Conservation (phyloP, 1,140 invertebrate species). For the Leptinotarsa undecemlineata region DNA sequence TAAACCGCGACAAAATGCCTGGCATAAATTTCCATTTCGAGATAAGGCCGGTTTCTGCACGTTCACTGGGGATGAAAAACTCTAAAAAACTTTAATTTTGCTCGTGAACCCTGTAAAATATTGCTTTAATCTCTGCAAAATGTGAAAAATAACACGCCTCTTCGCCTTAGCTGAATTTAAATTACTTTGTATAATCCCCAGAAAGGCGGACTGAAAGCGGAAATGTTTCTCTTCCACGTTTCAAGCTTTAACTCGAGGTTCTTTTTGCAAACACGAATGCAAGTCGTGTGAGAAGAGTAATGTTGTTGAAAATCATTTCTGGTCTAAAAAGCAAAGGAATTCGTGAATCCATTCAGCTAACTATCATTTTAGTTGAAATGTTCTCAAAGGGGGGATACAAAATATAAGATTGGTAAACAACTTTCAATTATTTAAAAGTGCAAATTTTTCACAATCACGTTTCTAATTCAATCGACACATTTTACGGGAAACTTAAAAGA, state of each 20-base stretch:
- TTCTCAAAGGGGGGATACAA: no score
- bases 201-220: conserved; percentile 48
- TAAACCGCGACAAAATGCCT: conserved; percentile 52
- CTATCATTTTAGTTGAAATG: no score
- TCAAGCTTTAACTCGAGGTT: not conserved
- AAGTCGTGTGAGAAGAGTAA: conserved; percentile 8
- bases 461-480: no score
- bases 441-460: no score
- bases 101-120: conserved; percentile 53
- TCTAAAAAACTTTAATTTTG: conserved; percentile 54
- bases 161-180: conserved; percentile 55
- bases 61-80: conserved; percentile 44
- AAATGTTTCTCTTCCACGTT: conserved; percentile 37
- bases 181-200: conserved; percentile 52
- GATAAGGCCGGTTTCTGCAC: conserved; percentile 54
- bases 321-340: no score
- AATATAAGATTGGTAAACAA: no score
- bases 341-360: no score
- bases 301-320: conserved; percentile 15
- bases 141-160: conserved; percentile 53
- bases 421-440: no score
- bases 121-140: conserved; percentile 56
- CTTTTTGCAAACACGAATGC: not conserved
- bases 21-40: conserved; percentile 53
- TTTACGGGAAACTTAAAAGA: no score